Percentiles rank a stretch among this genome's conserved stretches.
Evolutionary conservation across 2,797 vertebrate genomes (phyloP).

Genomic region (Crocodylus rhombifer): DNA sequence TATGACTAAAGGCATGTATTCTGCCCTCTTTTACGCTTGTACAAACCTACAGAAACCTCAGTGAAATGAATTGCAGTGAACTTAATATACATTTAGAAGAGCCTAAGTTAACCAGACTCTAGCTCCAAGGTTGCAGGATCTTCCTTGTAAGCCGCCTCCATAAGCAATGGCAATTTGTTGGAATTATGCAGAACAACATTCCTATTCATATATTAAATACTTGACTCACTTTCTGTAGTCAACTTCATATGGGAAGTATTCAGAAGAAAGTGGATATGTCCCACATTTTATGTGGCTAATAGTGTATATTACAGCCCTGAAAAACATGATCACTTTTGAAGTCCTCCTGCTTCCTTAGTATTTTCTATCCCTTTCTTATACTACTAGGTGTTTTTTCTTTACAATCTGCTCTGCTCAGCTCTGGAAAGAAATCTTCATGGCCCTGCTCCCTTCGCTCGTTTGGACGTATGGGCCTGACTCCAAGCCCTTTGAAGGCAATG

Average conservation of each 20-base stretch:
- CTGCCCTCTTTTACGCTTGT: not conserved
- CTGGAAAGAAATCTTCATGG: constrained; percentile 49
- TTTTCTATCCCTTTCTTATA: constrained; percentile 25
- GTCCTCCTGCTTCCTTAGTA: not conserved
- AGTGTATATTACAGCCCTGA: not conserved
- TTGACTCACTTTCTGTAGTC: constrained; percentile 45
- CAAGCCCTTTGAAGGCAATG: not conserved
- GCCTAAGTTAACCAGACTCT: constrained; percentile 20
- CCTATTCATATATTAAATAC: constrained; percentile 5
- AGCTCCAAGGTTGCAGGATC: constrained; percentile 69
- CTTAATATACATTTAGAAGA: accelerated
- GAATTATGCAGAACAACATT: not conserved
- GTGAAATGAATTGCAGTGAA: not conserved
- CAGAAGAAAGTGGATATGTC: not conserved
- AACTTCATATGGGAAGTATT: not conserved
- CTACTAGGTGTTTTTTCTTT: not conserved
- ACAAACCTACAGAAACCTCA: not conserved
- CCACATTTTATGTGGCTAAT: not conserved
- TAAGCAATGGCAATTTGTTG: constrained; percentile 24
- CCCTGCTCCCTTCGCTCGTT: not conserved
- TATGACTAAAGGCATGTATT: too few relatives aligned
- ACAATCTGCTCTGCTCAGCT: not conserved
- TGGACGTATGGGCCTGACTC: not conserved
- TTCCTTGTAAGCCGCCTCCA: constrained; percentile 60
- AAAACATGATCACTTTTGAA: not conserved